A percentile compares a stretch with the other conserved stretches of the same genome.
These are phyloP conservation scores for Hybos culiciformis DNA, from an alignment of 2,888 invertebrate species.

Conservation along the genomic window DNA sequence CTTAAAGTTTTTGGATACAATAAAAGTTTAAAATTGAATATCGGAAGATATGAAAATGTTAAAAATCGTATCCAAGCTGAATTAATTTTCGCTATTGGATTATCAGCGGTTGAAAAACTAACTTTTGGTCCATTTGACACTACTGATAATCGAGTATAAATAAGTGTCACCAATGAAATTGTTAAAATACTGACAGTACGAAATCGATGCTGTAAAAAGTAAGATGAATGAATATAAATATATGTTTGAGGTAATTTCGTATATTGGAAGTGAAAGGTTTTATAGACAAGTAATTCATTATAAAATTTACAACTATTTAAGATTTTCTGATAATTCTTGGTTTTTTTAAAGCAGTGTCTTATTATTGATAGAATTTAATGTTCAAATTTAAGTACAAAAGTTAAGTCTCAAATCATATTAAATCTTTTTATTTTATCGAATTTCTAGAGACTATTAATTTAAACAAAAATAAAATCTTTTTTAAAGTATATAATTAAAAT, in stretches of 20 bases:
- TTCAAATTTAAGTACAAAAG: no score
- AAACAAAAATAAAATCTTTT: background rate
- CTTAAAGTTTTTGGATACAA: conserved; percentile 77
- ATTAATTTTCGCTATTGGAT: conserved; percentile 83
- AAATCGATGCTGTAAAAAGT: conserved; percentile 51
- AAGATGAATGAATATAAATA: conserved; percentile 5
- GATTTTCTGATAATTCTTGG: no score
- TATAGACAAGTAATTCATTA: no score
- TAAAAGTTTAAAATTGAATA: conserved; percentile 77
- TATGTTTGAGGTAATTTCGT: no score
- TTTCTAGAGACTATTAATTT: background rate
- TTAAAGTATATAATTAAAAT: no score
- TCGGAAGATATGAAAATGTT: conserved; percentile 85
- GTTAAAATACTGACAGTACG: conserved; percentile 56
- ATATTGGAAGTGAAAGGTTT: no score
- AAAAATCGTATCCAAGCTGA: conserved; percentile 66
- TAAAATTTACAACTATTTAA: no score
- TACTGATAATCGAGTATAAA: conserved; percentile 63
- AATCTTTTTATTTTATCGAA: background rate
- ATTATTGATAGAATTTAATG: no score
- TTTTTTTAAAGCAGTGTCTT: no score
- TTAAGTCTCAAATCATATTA: background rate
- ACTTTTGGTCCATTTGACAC: conserved; percentile 56
- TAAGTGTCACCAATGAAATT: conserved; percentile 51
- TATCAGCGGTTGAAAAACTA: conserved; percentile 86